Conservation (phyloP, 2,888 invertebrate genomes). For the Rhogogaster chlorosoma region DNA sequence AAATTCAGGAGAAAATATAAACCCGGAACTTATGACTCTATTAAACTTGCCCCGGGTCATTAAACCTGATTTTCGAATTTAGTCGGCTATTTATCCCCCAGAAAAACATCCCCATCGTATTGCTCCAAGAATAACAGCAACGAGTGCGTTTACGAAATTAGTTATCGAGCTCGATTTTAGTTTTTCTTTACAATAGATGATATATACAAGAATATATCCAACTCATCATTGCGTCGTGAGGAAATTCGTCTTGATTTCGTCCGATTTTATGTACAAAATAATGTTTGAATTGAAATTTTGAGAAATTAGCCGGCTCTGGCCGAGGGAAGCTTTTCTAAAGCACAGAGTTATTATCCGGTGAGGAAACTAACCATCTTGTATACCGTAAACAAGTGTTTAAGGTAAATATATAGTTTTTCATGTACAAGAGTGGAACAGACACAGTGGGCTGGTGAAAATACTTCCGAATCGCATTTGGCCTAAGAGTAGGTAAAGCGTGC, state of each 20-base stretch:
- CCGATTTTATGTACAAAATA: background rate
- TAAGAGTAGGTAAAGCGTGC: background rate
- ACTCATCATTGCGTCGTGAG: background rate
- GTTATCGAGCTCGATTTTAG: background rate
- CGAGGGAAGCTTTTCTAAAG: background rate
- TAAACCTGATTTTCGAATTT: constrained; percentile 8
- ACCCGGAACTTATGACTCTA: background rate
- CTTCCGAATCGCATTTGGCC: background rate
- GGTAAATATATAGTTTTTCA: background rate
- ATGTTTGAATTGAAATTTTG: background rate
- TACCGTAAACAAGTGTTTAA: background rate
- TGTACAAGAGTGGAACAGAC: background rate
- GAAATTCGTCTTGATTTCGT: background rate
- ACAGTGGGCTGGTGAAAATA: background rate
- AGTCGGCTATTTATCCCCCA: background rate
- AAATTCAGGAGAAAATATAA: background rate
- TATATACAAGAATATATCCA: no score
- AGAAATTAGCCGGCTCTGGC: background rate
- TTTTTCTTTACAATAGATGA: background rate
- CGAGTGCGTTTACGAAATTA: background rate
- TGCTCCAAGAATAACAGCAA: background rate
- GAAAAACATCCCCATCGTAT: background rate
- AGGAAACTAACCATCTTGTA: background rate
- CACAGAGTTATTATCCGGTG: background rate
- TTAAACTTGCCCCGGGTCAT: background rate